Evolutionary conservation across 2,888 invertebrate species (phyloP).

Genomic region (Scaeva pyrastri): DNA sequence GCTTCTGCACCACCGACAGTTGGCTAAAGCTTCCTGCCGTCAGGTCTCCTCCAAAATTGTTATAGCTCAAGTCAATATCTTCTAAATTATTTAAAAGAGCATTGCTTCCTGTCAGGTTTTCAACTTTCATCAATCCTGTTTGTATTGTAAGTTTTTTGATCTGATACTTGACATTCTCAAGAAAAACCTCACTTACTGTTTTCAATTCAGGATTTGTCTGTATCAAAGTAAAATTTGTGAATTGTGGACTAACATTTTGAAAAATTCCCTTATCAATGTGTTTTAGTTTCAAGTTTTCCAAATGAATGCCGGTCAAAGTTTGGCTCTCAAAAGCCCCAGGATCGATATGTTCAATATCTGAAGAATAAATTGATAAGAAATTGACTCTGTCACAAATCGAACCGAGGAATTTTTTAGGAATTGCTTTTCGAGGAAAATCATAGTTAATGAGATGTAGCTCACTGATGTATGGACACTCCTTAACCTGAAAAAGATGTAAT

Average conservation of each 20-base stretch:
- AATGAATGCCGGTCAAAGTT: constrained; percentile 74
- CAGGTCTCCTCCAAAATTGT: constrained; percentile 77
- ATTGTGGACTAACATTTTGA: constrained; percentile 57
- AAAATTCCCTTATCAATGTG: constrained; percentile 77
- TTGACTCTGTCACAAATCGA: constrained; percentile 72
- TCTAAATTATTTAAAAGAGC: constrained; percentile 77
- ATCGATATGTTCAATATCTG: constrained; percentile 77
- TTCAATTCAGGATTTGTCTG: constrained; percentile 75
- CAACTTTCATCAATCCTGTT: constrained; percentile 76
- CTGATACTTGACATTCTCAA: constrained; percentile 78
- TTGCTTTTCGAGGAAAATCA: constrained; percentile 73
- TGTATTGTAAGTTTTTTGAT: constrained; percentile 78
- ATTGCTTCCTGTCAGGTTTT: constrained; percentile 77
- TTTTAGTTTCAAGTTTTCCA: constrained; percentile 78
- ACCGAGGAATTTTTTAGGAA: constrained; percentile 78
- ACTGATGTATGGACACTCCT: constrained; percentile 76
- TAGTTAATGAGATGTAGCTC: constrained; percentile 79
- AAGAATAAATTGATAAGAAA: constrained; percentile 77
- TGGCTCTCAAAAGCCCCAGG: constrained; percentile 78
- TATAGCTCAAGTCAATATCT: constrained; percentile 79
- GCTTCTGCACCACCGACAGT: constrained; percentile 78
- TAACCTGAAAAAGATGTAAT: constrained; percentile 34
- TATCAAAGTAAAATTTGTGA: constrained; percentile 76
- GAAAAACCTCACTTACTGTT: constrained; percentile 76
- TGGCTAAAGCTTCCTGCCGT: constrained; percentile 76